Base-by-base conservation (phyloP, 2,797 vertebrate species). In the Falco naumanni region DNA sequence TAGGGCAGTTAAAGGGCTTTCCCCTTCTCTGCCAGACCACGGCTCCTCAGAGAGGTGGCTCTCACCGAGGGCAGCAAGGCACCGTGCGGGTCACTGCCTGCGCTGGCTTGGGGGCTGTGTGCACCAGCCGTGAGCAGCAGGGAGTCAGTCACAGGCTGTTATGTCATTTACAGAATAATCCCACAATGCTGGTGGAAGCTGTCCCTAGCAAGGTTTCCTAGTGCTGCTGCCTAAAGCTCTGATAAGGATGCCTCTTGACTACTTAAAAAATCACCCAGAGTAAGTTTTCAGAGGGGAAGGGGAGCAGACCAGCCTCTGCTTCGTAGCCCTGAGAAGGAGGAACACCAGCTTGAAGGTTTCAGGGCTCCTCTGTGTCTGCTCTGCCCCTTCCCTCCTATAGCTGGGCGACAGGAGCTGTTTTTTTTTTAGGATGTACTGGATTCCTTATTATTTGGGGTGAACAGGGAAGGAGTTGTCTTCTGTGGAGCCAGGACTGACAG, bases 21-120 rank as follows among this genome's bases (percentile, higher is more conserved):
- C 69, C 68, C 39, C 11, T 39, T 39, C 39, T n/a, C 60, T 16
- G 12, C n/a, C 57, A 68, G 29, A 60, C 7, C 0, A 0, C 1
- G 1, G 26, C 56, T 54, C 20, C 51, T 80, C 6, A 5, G 34
- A 69, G 43, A 16, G 54, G 59, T 18, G 33, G 66, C 15, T 48
- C 59, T 48, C 13, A 4, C 13, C 57, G 56, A 60, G n/a, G 64
- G 41, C 53, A 68, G 45, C 0, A 0, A 70, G 70, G 59, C 59
- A 25, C 15, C 1, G 4, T 2, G 11, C 41, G 51, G 80, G 57
- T 78, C 69, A 21, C 74, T 75, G 57, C 50, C 45, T 26, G 13
- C 0, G 0, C 45, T 60, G 79, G 34, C 64, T 84, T 26, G 68
- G 76, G n/a, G 47, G 61, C 54, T 1, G 2, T 2, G 3, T n/a